These are phyloP conservation scores for Petromus typicus DNA, from an alignment of 2,113 vertebrate genomes.

Conservation along the genomic window DNA sequence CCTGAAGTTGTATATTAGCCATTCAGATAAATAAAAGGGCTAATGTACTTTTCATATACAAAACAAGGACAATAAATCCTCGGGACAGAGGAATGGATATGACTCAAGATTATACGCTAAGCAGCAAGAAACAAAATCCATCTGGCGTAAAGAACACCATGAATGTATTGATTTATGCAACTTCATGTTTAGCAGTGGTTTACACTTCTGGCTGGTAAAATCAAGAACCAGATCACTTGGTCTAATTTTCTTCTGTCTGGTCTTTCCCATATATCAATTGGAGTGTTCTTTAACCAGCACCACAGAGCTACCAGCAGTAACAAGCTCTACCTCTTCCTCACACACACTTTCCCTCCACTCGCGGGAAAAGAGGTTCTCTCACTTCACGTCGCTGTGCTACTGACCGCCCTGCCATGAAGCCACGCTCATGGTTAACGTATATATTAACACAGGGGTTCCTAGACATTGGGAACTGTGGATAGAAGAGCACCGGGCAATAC, in stretches of 20 bases:
- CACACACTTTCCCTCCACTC: background rate
- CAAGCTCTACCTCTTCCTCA: background rate
- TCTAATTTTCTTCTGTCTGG: background rate
- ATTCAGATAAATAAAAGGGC: conserved; percentile 23
- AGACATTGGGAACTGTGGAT: background rate
- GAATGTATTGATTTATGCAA: background rate
- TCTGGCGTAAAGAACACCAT: background rate
- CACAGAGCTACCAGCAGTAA: background rate
- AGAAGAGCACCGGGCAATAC: background rate
- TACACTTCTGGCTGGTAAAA: background rate
- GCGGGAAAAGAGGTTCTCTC: background rate
- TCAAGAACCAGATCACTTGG: background rate
- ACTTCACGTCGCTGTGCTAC: background rate
- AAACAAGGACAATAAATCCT: conserved; percentile 8
- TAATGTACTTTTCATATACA: conserved; percentile 2
- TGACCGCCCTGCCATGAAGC: background rate
- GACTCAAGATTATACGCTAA: background rate
- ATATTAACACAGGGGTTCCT: background rate
- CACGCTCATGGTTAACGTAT: background rate
- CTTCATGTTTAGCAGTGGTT: background rate
- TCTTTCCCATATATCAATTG: background rate
- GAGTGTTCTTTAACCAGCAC: background rate
- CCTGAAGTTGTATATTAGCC: conserved; percentile 27
- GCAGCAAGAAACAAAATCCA: background rate
- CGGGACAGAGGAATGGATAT: background rate